phyloP scores from a whole-genome alignment of 1,140 invertebrate genomes.

The Sarcophaga peregrina region DNA sequence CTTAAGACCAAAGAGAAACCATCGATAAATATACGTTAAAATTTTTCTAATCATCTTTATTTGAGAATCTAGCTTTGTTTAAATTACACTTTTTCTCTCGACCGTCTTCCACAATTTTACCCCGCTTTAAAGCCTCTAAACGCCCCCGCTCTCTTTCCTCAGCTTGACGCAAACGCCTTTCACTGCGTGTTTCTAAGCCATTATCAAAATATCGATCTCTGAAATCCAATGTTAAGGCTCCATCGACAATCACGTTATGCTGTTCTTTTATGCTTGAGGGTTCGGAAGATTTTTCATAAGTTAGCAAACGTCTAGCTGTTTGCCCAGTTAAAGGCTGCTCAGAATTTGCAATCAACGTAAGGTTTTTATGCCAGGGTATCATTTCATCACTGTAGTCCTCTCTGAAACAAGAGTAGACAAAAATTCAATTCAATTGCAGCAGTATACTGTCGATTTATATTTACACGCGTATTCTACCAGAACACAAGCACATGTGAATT shows the following conservation, averaged over 20 bases:
- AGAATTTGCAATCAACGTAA: constrained; percentile 82
- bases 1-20: neutral
- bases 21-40: neutral
- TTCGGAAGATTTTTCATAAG: constrained; percentile 84
- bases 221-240: constrained; percentile 49
- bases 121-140: constrained; percentile 56
- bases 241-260: neutral
- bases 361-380: constrained; percentile 83
- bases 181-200: constrained; percentile 73
- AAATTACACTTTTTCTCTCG: constrained; percentile 56
- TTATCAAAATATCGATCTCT: constrained; percentile 73
- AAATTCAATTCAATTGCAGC: neutral
- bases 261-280: constrained; percentile 12
- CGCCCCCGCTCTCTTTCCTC: constrained; percentile 56
- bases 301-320: constrained; percentile 85
- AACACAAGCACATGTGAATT: too few species aligned
- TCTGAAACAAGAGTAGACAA: constrained; percentile 67
- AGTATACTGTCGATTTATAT: too few species aligned
- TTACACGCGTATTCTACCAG: neutral
- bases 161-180: constrained; percentile 65
- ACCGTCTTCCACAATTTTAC: constrained; percentile 54
- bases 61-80: constrained; percentile 58
- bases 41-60: neutral
- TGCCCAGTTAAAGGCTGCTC: constrained; percentile 85
- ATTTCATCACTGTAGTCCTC: constrained; percentile 79